Conservation (phyloP, 37 sponge, comb jelly and placozoan genomes). For the Ianthella basta region DNA sequence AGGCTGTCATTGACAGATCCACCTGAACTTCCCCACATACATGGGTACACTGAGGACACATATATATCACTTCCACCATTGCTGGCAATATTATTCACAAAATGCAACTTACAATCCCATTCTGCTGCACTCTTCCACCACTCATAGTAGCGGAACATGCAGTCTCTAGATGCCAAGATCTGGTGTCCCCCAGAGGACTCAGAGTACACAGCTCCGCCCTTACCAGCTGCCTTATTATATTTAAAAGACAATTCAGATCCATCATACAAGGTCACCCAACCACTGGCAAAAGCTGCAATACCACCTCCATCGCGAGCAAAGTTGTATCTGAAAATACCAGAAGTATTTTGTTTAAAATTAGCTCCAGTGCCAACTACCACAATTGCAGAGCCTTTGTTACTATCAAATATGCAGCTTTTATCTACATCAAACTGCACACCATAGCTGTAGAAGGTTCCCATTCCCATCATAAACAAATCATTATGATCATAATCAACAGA, state of each 20-base stretch:
- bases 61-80: not conserved
- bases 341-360: not conserved
- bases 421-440: not conserved
- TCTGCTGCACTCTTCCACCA: conserved; percentile 3
- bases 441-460: not conserved
- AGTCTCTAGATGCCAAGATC: conserved; percentile 16
- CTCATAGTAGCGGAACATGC: not conserved
- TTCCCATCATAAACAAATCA: not conserved
- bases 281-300: not conserved
- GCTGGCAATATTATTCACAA: not conserved
- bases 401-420: not conserved
- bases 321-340: not conserved
- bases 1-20: not conserved
- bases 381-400: not conserved
- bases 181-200: not conserved
- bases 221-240: not conserved
- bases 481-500: not conserved
- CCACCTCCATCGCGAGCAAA: conserved; percentile 2
- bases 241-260: not conserved
- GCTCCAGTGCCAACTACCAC: not conserved
- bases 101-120: not conserved
- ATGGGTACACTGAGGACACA: not conserved
- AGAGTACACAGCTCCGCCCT: conserved; percentile 5
- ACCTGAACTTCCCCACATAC: conserved; percentile 4
- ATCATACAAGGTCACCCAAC: not conserved